Evolutionary conservation across 2,797 vertebrate species (phyloP).

Genomic region (Crocodylus rhombifer): DNA sequence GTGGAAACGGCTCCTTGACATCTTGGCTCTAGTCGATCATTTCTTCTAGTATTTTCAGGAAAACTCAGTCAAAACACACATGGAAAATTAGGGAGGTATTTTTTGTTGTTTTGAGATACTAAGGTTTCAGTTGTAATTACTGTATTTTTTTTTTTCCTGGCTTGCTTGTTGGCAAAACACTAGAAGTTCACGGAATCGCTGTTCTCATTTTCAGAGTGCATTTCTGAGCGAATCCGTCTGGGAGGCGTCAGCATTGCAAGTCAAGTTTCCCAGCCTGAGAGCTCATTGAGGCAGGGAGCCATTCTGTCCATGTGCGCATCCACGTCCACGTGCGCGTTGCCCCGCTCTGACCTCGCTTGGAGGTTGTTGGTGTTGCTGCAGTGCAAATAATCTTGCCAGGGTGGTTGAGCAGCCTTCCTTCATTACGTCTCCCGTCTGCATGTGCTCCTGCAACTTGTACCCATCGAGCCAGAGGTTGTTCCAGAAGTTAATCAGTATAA

Average conservation of each 20-base stretch:
- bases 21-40: not conserved
- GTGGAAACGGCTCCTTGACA: too few species aligned
- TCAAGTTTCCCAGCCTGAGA: too few species aligned
- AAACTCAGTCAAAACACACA: not conserved
- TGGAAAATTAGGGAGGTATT: too few species aligned
- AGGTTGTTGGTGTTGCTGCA: constrained; percentile 14
- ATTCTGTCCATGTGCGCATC: too few species aligned
- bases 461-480: not conserved
- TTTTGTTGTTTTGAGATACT: not conserved
- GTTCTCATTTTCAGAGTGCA: constrained; percentile 24
- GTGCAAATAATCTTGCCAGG: not conserved
- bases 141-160: constrained; percentile 18
- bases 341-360: not conserved
- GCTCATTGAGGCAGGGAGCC: too few species aligned
- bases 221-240: constrained; percentile 23
- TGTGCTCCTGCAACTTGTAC: too few species aligned
- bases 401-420: not conserved
- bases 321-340: too few species aligned
- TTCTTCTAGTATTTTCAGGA: not conserved
- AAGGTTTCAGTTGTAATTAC: constrained; percentile 52
- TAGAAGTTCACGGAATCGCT: not conserved
- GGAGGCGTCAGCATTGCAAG: not conserved
- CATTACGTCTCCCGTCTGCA: not conserved
- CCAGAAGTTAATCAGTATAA: not conserved
- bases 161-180: constrained; percentile 46